Base-by-base conservation (phyloP, 2,888 invertebrate species). In the Polyommatus iphigenia region DNA sequence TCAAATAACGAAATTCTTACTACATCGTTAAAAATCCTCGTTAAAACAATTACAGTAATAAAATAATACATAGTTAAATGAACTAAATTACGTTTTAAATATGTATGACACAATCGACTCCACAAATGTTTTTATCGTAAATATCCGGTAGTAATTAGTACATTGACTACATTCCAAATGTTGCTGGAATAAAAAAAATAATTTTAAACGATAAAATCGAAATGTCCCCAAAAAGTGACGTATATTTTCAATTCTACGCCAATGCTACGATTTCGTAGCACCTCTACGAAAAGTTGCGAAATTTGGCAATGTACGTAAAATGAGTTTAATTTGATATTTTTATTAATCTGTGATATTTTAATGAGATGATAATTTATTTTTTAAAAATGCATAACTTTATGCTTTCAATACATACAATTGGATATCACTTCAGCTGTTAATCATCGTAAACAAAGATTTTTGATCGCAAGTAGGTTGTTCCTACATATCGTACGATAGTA, bases 271-370 rank as follows among this genome's bases (percentile, higher is more conserved):
- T 29, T 67, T 29, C 67, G 67, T 67, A 67, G 67, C 29, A 29
- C 67, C 29, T 32, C 67, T 67, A 67, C 67, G 67, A 62, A 62
- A 15, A 32, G 6, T 67, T 67, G 67, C 15, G 15, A 67, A 67
- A 67, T 67, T 62, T 62, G 24, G 67, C 29, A 29, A 20, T 5
- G 36, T 41, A 57, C 13, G 50, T 50, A 46, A 13, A 50, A 13
- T 15, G 50, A 15, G 15, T 15, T 50, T 50, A 50, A 13, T 50
- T 50, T 54, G 15, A 54, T 54, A 15, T 50, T 50, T 50, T 10
- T 62, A 67, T 29, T 67, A 62, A 24, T 62, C 15, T 2, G 29
- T 10, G 3, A 46, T 18, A 67, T 32, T 67, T 62, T 13, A 24
- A 24, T 62, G 10, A 24, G 20, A 24, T 24, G 3, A 3, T 10